A percentile compares a stretch with the other conserved stretches of the same genome.
phyloP scores from a whole-genome alignment of 2,797 vertebrate species.

The Anisognathus igniventris region DNA sequence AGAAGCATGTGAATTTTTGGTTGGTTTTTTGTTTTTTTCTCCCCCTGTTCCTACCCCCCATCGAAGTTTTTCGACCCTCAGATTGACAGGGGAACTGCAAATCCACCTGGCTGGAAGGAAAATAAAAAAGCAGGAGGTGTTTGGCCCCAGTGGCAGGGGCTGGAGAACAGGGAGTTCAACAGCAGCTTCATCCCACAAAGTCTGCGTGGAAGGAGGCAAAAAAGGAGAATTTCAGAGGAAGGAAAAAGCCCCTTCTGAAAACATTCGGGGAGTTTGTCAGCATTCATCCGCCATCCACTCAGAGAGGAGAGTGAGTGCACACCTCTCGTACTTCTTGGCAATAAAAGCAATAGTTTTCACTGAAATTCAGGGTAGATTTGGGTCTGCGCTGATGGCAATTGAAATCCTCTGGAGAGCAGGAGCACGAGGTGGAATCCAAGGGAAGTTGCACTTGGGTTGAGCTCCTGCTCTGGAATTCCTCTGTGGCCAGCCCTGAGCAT shows the following conservation, averaged over 20 bases:
- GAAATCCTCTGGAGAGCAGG: background rate
- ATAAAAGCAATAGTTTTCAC: conserved; percentile 72
- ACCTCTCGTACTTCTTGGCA: background rate
- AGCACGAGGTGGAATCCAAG: background rate
- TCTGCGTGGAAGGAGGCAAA: background rate
- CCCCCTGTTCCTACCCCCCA: background rate
- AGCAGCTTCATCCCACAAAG: background rate
- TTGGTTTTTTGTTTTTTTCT: background rate
- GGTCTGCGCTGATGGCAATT: conserved; percentile 25
- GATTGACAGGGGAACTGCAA: conserved; percentile 20
- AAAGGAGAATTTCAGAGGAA: background rate
- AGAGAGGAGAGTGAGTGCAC: background rate
- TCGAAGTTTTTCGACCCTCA: conserved; percentile 24
- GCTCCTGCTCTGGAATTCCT: background rate
- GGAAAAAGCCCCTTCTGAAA: background rate
- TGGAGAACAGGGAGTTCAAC: background rate
- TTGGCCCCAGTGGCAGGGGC: conserved; percentile 1
- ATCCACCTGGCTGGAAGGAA: conserved; percentile 15
- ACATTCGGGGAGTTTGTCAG: background rate
- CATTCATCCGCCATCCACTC: background rate
- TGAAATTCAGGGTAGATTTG: conserved; percentile 50
- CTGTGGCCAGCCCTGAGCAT: background rate
- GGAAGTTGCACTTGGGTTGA: background rate
- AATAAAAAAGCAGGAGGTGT: background rate
- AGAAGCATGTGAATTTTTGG: conserved; percentile 44